phyloP scores from a whole-genome alignment of 23 tunicate genomes.

The Styela clava region DNA sequence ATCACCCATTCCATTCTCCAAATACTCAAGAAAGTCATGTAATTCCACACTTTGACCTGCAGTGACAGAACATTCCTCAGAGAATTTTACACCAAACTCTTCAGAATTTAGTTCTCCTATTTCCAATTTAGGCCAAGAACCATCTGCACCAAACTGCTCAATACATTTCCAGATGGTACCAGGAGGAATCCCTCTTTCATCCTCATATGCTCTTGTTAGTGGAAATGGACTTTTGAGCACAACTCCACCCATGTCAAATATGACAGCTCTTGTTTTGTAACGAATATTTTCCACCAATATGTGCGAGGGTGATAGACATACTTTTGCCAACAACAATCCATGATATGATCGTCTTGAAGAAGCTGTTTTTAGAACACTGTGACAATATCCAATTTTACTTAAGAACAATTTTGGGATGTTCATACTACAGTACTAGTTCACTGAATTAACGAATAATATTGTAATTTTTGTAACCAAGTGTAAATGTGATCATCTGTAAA shows the following conservation, averaged over 20 bases:
- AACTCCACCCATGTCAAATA: slow-evolving; percentile 99
- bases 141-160: slow-evolving; percentile 64
- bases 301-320: not conserved
- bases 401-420: slow-evolving; percentile 22
- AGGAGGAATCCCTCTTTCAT: slow-evolving; percentile 49
- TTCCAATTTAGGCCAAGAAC: slow-evolving; percentile 88
- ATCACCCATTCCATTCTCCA: slow-evolving; percentile 71
- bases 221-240: slow-evolving; percentile 95
- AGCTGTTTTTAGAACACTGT: not conserved
- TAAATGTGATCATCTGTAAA: too few species aligned
- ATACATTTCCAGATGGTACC: slow-evolving; percentile 71
- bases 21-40: slow-evolving; percentile 59
- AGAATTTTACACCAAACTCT: slow-evolving; percentile 77
- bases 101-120: slow-evolving; percentile 63
- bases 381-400: slow-evolving; percentile 25
- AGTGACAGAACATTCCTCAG: slow-evolving; percentile 64
- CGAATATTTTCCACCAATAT: not conserved
- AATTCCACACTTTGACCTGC: slow-evolving; percentile 59
- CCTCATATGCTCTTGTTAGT: slow-evolving; percentile 78
- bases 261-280: slow-evolving; percentile 66
- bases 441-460: too few species aligned
- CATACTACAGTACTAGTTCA: too few species aligned
- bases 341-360: not conserved
- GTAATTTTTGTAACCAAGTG: too few species aligned
- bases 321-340: not conserved